Base-by-base conservation (phyloP, 30 jellyfish, hydroid and myxozoan genomes). In the Aurelia sp. region DNA sequence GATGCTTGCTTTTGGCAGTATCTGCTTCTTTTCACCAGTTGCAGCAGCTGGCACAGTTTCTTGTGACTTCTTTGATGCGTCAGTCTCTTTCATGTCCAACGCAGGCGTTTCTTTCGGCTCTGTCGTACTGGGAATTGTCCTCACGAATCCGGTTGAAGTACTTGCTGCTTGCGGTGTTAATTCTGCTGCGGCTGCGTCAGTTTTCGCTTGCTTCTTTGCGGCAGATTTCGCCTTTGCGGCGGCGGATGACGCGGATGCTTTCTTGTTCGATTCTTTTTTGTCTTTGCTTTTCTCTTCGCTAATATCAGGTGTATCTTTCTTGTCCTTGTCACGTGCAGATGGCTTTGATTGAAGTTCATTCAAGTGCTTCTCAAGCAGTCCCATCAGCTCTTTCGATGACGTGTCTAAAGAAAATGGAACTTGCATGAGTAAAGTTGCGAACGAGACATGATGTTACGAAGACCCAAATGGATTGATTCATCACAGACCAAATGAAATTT, bases 381-480 rank as follows among this genome's bases (percentile, higher is more conserved):
- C 99, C 97, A 94, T 89, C 78, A 94, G 70, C 68, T 94, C 99
- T 64, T 94, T 94, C 23, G 99, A 94, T 7, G 99, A 93, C n/a
- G 98, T 93, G 44, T 93, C 98, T 93, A 68, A 48, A 66, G 15
- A 58, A 58, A 73, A 31, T 44, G 10, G 55, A 44, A 44, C 8
- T 44, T 13, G 55, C 15, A 44, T 44, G 3, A 44, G 55, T 44
- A 7, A 44, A 3, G 3, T 44, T 44, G 55, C 55, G 13, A 41
- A 8, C 8, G 52, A 41, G 52, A 41, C 11, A 41, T 41, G 52
- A 6, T 13, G 8, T 41, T 7, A 41, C 6, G 52, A 41, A 41
- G 11, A 41, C 52, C n/a, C n/a, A n/a, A n/a, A n/a, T n/a, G n/a
- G n/a, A n/a, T n/a, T n/a, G n/a, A n/a, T n/a, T n/a, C n/a, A n/a